Evolutionary conservation across 2,888 invertebrate genomes (phyloP).

Genomic region (Netelia fuscicornis): DNA sequence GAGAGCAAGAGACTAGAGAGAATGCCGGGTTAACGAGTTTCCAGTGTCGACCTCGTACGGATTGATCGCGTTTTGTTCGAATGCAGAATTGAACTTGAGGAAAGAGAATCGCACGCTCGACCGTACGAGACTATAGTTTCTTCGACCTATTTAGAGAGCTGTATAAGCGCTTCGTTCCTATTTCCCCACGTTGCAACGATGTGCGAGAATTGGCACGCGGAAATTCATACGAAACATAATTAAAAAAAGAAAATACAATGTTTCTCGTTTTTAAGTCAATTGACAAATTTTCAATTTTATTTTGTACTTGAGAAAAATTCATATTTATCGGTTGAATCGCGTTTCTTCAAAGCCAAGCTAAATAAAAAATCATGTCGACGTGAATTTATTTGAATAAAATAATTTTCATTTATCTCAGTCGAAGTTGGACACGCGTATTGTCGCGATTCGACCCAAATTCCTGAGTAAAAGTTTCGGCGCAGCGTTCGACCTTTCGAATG

Average conservation of each 20-base stretch:
- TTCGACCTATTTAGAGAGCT: conserved; percentile 29
- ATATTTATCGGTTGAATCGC: neutral
- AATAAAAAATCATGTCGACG: too few relatives aligned
- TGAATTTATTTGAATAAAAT: neutral
- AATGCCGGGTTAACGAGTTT: conserved; percentile 41
- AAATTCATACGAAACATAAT: neutral
- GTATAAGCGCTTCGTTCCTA: conserved; percentile 8
- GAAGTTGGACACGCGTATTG: neutral
- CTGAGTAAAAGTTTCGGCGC: conserved; percentile 16
- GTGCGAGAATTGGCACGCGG: neutral
- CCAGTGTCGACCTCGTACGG: conserved; percentile 26
- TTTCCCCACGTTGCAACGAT: neutral
- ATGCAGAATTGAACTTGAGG: conserved; percentile 49
- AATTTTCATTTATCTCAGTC: neutral
- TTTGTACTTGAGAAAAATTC: neutral
- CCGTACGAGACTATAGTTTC: conserved; percentile 12
- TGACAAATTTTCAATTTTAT: neutral
- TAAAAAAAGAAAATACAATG: neutral
- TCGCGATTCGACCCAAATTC: conserved; percentile 39
- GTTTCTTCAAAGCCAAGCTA: too few relatives aligned
- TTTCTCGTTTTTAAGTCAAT: too few relatives aligned
- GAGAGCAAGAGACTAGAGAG: conserved; percentile 32
- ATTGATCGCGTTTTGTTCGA: conserved; percentile 44
- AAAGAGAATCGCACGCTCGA: conserved; percentile 12
- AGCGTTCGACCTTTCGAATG: conserved; percentile 50